Conservation (phyloP, 1,140 invertebrate species). For the Harpegnathos saltator region DNA sequence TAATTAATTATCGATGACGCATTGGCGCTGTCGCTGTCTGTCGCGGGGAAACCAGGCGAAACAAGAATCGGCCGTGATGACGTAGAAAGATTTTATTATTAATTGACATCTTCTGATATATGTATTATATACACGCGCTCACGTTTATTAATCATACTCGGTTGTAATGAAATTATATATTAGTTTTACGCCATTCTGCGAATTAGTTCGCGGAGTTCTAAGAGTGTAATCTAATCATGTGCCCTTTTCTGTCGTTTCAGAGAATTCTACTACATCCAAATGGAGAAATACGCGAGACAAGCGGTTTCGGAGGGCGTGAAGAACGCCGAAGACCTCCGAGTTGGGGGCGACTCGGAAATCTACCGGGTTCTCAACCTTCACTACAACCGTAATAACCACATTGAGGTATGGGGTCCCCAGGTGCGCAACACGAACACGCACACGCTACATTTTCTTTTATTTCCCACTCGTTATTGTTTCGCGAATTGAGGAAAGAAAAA, state of each 20-base stretch:
- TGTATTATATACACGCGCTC: background rate
- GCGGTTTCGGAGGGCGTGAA: slow-evolving; percentile 98
- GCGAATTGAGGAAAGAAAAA: background rate
- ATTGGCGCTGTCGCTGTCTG: slow-evolving; percentile 64
- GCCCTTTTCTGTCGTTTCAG: slow-evolving; percentile 88
- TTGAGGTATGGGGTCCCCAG: slow-evolving; percentile 95
- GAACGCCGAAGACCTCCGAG: slow-evolving; percentile 95
- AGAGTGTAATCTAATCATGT: slow-evolving; percentile 27
- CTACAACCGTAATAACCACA: slow-evolving; percentile 99
- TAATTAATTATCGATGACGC: slow-evolving; percentile 78
- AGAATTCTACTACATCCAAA: slow-evolving; percentile 99
- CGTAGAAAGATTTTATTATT: slow-evolving; percentile 63
- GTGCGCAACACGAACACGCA: slow-evolving; percentile 85
- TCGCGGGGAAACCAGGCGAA: slow-evolving; percentile 33
- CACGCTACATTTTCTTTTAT: slow-evolving; percentile 77
- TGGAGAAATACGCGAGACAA: slow-evolving; percentile 99
- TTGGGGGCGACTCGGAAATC: slow-evolving; percentile 97
- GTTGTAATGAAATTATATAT: background rate
- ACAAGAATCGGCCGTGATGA: slow-evolving; percentile 58
- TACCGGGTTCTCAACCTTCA: slow-evolving; percentile 99
- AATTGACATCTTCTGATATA: slow-evolving; percentile 33
- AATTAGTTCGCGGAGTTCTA: too few species aligned
- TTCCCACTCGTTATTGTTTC: slow-evolving; percentile 55
- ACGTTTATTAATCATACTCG: background rate
- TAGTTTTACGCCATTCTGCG: background rate